Base-by-base conservation (phyloP, 2,113 vertebrate species). In the Pteronura brasiliensis region DNA sequence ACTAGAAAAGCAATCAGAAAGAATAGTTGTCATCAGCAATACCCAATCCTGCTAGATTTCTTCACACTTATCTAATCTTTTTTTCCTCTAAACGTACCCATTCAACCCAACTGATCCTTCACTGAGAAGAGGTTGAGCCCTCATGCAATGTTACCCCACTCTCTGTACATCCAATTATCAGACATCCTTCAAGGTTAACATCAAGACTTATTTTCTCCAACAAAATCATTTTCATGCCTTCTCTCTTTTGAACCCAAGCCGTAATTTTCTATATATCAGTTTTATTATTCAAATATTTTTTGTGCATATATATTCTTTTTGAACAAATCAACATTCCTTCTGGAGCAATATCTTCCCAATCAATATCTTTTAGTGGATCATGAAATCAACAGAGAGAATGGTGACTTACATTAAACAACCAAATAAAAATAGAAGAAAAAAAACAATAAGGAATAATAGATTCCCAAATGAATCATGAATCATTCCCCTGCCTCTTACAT, bases 381-480 rank as follows among this genome's bases (percentile, higher is more conserved):
- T 52, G 12, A 83, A 74, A 49, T 85, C 29, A 88, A 80, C 67
- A 88, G 59, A 88, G 21, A 74, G 1, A 20, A 9, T 5, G 59
- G 18, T 81, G 29, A 39, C 12, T 23, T 52, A 25, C 17, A 44
- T 44, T 72, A 20, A 84, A 42, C 10, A 88, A 88, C 25, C 29
- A 84, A 93, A n/a, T 88, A 20, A 88, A 94, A 93, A 6, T 6
- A 69, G 84, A 95, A 84, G 14, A 27, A 83, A 89, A 34, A 95
- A 36, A n/a, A 44, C 13, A 36, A 34, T 63, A 93, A 69, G 7
- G 8, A 63, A 12, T 81, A 79, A 74, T 25, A n/a, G 17, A 69
- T 55, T 72, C 61, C 20, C 93, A 92, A 81, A 93, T 81, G 34
- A 88, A 25, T 67, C 6, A 34, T 25, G 36, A 82, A 17, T 76